A percentile compares a stretch with the other conserved stretches of the same genome.
These are phyloP conservation scores for Cyclophora punctaria DNA, from an alignment of 2,888 invertebrate genomes.

Conservation along the genomic window DNA sequence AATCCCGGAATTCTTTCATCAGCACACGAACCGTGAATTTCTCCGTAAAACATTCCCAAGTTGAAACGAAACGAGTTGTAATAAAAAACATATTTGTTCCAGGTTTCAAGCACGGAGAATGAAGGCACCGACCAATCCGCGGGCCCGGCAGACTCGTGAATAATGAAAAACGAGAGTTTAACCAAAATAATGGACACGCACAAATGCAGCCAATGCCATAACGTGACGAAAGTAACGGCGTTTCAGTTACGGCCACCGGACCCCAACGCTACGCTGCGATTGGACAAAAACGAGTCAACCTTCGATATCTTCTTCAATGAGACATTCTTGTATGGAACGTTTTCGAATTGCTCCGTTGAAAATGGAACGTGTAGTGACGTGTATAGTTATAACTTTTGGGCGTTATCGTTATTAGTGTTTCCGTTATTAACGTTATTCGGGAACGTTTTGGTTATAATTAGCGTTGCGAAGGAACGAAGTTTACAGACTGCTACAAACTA, in stretches of 20 bases:
- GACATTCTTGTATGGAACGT: constrained; percentile 33
- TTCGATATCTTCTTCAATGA: constrained; percentile 40
- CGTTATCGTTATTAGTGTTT: constrained; percentile 89
- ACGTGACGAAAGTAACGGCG: constrained; percentile 35
- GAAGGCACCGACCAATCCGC: constrained; percentile 3
- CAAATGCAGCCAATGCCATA: constrained; percentile 35
- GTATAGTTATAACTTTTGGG: constrained; percentile 85
- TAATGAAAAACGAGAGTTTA: constrained; percentile 9
- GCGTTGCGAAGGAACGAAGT: constrained; percentile 91
- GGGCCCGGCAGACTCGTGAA: neutral
- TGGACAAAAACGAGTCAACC: constrained; percentile 28
- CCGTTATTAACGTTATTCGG: constrained; percentile 96
- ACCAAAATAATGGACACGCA: constrained; percentile 18
- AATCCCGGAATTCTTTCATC: neutral
- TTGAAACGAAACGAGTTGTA: constrained; percentile 7
- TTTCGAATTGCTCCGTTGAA: constrained; percentile 42
- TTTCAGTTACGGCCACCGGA: constrained; percentile 37
- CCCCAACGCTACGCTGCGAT: constrained; percentile 24
- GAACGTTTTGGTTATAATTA: constrained; percentile 96
- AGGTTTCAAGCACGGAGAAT: constrained; percentile 12
- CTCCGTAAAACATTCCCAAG: too few relatives aligned
- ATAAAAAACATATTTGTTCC: constrained; percentile 16
- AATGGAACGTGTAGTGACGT: constrained; percentile 58
- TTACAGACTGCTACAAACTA: constrained; percentile 98
- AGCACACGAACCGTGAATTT: too few relatives aligned